Evolutionary conservation across 1,140 invertebrate genomes (phyloP), one percentile per base, ranked within the genome.

Genomic region (Episyrphus balteatus): DNA sequence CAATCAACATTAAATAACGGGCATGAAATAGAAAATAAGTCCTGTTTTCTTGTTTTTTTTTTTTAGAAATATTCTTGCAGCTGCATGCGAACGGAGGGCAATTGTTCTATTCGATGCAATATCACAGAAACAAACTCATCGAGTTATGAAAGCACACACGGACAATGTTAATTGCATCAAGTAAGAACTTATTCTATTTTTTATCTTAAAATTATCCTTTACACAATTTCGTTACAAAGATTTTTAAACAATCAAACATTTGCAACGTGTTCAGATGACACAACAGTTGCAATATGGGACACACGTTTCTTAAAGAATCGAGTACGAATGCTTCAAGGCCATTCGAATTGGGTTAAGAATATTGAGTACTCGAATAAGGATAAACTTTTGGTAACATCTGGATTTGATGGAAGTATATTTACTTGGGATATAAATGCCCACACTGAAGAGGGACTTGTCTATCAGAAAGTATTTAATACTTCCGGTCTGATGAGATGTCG

Each of bases 261-360:
- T 75, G 91, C 90, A 0, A 92, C 90, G 0, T 93, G 91, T 67
- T 93, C 89, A 5, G 92, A 96, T 68, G 92, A 96, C 61, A 88
- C 79, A 14, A 93, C 89, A 14, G 87, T 95, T 40, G 88, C 87
- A 15, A 61, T 95, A 39, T 95, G 92, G 91, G 92, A 96, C 73
- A 79, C 87, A 33, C 73, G 92, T 43, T 88, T 88, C 69, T 70
- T 94, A 36, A 86, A 85, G 58, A 75, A 78, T 40, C 79, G 80
- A 55, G 81, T 91, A 40, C 75, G 82, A 45, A 82, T 81, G 2
- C 72, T 95, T 1, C 75, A 82, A 47, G 92, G 92, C 10, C 92
- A 96, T 69, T 84, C 86, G 0, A 92, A 92, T 71, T 95, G 92
- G 92, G 92, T 95, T 8, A 95, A 96, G 71, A 95, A 93, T 67